A percentile compares a stretch with the other conserved stretches of the same genome.
Conservation (phyloP, 2,888 invertebrate species). For the Parnassius mnemosyne region DNA sequence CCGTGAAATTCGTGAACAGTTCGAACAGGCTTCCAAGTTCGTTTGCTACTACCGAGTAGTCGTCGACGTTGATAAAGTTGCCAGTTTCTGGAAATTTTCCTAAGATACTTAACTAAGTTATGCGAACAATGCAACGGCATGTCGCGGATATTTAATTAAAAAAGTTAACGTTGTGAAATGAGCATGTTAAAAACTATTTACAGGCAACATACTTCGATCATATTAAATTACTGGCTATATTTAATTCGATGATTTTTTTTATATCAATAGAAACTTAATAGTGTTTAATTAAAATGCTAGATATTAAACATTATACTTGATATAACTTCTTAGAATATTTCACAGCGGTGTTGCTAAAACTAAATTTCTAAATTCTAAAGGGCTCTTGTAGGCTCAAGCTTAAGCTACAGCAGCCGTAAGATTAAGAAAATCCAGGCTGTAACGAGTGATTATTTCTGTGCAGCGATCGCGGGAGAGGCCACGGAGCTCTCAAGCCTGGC, state of each 20-base stretch:
- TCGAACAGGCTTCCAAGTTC: slow-evolving; percentile 1
- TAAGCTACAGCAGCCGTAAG: slow-evolving; percentile 1
- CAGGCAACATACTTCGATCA: too few species aligned
- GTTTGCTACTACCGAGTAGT: slow-evolving; percentile 4
- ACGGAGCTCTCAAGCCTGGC: slow-evolving; percentile 74
- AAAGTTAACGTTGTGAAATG: not conserved
- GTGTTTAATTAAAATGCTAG: too few species aligned
- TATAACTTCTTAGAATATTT: too few species aligned
- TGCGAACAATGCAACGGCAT: slow-evolving; percentile 14
- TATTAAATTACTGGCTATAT: too few species aligned
- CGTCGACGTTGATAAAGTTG: slow-evolving; percentile 5
- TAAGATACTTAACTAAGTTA: not conserved
- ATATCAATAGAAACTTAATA: too few species aligned
- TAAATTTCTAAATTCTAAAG: not conserved
- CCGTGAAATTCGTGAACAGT: slow-evolving; percentile 10
- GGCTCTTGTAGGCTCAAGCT: not conserved
- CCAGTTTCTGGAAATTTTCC: not conserved
- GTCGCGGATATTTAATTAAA: slow-evolving; percentile 6
- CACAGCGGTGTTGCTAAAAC: too few species aligned
- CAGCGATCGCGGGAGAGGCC: slow-evolving; percentile 71
- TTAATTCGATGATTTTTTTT: too few species aligned
- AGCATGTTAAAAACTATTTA: not conserved
- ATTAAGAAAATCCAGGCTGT: slow-evolving; percentile 32
- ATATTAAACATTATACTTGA: too few species aligned
- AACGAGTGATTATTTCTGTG: slow-evolving; percentile 72